Percentiles rank a stretch among this genome's conserved stretches.
Evolutionary conservation across 2,113 vertebrate species (phyloP).

Genomic region (Oostethus manadensis): DNA sequence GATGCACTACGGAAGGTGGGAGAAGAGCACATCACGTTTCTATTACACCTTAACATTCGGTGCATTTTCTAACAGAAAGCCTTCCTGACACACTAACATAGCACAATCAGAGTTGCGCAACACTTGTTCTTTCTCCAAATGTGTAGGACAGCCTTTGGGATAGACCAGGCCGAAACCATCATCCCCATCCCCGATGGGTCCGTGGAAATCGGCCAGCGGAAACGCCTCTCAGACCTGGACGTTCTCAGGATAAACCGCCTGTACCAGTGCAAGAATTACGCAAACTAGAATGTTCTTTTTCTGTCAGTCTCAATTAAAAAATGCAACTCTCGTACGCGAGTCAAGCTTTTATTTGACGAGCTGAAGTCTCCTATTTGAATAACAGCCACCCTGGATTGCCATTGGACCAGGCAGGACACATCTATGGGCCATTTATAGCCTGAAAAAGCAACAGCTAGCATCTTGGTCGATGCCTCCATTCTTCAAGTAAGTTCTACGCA

Average conservation of each 20-base stretch:
- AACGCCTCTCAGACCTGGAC: constrained; percentile 14
- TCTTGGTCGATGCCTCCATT: no score
- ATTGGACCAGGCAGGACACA: no score
- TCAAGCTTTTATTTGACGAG: no score
- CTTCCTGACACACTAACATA: no score
- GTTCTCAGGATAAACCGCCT: constrained; percentile 53
- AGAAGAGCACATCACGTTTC: neutral
- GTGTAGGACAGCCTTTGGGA: constrained; percentile 48
- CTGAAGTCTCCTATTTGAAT: no score
- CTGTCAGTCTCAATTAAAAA: neutral
- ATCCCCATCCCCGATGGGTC: constrained; percentile 39
- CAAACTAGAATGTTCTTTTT: neutral
- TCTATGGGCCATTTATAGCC: no score
- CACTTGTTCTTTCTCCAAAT: neutral
- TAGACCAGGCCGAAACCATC: constrained; percentile 18
- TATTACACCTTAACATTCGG: no score
- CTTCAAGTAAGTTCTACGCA: no score
- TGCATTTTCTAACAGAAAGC: no score
- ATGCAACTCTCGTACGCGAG: neutral
- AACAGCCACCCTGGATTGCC: no score
- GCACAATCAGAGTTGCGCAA: no score
- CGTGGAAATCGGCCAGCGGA: constrained; percentile 39
- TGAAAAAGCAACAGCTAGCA: no score
- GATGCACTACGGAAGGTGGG: constrained; percentile 60
- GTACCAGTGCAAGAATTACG: constrained; percentile 36